Evolutionary conservation across 2,888 invertebrate species (phyloP).

Genomic region (Rhagium mordax): DNA sequence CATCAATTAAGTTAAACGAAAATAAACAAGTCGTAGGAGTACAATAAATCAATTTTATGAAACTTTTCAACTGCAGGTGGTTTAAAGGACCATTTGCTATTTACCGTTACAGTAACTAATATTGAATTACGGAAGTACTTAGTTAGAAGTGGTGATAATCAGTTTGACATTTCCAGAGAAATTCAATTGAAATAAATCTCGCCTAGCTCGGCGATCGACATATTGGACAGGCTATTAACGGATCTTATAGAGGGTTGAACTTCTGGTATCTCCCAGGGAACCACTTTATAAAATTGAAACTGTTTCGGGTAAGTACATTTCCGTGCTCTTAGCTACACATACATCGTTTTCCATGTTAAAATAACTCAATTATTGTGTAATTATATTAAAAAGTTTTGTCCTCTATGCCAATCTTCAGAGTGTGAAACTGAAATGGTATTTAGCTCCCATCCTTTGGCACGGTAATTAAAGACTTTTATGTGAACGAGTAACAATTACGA

Average conservation of each 20-base stretch:
- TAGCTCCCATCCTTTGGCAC: not conserved
- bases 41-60: not conserved
- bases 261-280: not conserved
- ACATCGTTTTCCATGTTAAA: not conserved
- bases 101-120: not conserved
- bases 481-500: not conserved
- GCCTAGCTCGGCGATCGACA: constrained; percentile 21
- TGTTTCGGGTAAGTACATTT: constrained; percentile 6
- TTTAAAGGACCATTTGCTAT: not conserved
- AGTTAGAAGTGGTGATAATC: constrained; percentile 23
- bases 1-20: not conserved
- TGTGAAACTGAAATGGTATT: not conserved
- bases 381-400: not conserved
- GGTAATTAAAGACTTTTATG: not conserved
- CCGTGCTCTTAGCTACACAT: not conserved
- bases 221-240: constrained; percentile 31
- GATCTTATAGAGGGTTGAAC: constrained; percentile 11
- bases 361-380: constrained; percentile 8
- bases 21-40: not conserved
- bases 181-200: constrained; percentile 43
- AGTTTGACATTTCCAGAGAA: constrained; percentile 33
- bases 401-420: not conserved
- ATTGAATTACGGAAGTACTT: not conserved
- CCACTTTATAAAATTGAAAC: constrained; percentile 35
- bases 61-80: not conserved